These are phyloP conservation scores for Pitta sordida DNA, from an alignment of 2,113 vertebrate species.

Conservation along the genomic window DNA sequence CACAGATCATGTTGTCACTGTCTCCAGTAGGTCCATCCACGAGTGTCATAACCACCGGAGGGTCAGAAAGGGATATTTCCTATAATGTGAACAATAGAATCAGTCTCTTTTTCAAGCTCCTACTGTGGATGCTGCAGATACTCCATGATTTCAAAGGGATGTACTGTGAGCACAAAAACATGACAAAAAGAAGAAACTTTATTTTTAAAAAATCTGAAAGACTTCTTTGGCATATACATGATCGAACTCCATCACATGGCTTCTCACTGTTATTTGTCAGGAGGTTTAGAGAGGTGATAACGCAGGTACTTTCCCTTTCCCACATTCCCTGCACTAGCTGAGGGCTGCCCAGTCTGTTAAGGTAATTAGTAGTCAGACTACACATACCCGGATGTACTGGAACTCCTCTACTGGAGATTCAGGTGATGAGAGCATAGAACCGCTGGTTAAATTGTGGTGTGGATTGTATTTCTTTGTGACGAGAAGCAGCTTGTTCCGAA, in stretches of 20 bases:
- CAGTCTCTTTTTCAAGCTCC: background rate
- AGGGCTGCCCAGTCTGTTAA: background rate
- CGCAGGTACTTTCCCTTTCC: background rate
- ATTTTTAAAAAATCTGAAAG: background rate
- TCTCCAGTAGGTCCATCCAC: constrained; percentile 93
- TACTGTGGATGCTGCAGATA: background rate
- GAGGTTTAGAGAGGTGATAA: background rate
- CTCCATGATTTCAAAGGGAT: background rate
- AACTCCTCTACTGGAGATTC: constrained; percentile 95
- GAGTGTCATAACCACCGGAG: constrained; percentile 89
- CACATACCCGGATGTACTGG: constrained; percentile 94
- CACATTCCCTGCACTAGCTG: background rate
- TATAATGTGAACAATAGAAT: constrained; percentile 23
- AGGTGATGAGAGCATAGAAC: constrained; percentile 17
- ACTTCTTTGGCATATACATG: background rate
- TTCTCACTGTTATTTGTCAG: background rate
- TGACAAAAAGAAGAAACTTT: background rate
- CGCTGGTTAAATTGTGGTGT: constrained; percentile 50
- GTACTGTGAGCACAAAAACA: background rate
- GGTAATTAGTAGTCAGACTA: background rate
- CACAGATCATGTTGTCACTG: constrained; percentile 97
- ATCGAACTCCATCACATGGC: background rate
- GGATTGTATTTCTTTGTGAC: constrained; percentile 87
- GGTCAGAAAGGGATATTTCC: constrained; percentile 97
- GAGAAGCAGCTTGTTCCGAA: constrained; percentile 96